phyloP scores from a whole-genome alignment of 2,113 vertebrate genomes.

The Camelus bactrianus region DNA sequence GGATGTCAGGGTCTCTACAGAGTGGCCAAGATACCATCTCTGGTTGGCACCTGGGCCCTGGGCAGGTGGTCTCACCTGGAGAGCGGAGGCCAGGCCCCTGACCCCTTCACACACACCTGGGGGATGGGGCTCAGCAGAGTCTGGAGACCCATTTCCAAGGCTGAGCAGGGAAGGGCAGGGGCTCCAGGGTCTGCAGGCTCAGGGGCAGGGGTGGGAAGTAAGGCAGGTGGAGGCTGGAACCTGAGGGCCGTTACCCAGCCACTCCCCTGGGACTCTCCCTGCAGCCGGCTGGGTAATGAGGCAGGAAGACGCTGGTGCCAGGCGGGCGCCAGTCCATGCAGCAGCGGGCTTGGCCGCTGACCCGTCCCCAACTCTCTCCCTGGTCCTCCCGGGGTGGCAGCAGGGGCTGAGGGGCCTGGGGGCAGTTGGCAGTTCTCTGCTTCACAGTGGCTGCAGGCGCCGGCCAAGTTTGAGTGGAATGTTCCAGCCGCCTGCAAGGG shows the following conservation, averaged over 20 bases:
- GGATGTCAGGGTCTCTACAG: conserved; percentile 59
- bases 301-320: not conserved
- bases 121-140: not conserved
- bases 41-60: conserved; percentile 69
- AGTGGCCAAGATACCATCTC: conserved; percentile 69
- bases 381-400: not conserved
- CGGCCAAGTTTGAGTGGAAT: not conserved
- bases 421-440: not conserved
- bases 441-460: not conserved
- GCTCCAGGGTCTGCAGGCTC: not conserved
- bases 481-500: not conserved
- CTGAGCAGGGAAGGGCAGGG: not conserved
- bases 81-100: conserved; percentile 71
- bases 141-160: not conserved
- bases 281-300: not conserved
- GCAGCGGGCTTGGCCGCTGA: not conserved
- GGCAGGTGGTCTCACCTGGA: not conserved
- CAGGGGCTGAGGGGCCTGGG: not conserved
- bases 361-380: conserved; percentile 1
- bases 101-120: conserved; percentile 12
- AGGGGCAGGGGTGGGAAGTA: not conserved
- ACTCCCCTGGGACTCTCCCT: not conserved
- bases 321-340: not conserved
- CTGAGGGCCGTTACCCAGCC: not conserved
- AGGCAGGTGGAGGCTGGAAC: not conserved